Evolutionary conservation across 2,888 invertebrate genomes (phyloP).

Genomic region (Ephialtes manifestator): DNA sequence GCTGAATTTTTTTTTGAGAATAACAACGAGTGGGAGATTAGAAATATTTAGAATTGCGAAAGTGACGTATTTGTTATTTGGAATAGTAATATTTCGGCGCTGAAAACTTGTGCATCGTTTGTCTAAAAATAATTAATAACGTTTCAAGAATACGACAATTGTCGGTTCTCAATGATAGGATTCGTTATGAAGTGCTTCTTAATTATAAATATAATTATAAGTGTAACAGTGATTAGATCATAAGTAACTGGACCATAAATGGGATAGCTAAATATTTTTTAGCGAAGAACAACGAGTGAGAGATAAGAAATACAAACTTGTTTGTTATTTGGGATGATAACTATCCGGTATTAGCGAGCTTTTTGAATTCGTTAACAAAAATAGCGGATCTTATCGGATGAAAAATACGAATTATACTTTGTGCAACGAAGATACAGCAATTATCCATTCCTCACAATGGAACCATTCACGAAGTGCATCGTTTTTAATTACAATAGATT

Average conservation of each 20-base stretch:
- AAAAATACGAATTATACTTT: neutral
- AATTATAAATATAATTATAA: neutral
- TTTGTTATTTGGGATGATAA: neutral
- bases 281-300: neutral
- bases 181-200: neutral
- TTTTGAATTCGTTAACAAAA: neutral
- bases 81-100: too few species aligned
- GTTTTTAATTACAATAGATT: constrained; percentile 10
- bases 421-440: neutral
- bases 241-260: neutral
- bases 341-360: neutral
- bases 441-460: constrained; percentile 4
- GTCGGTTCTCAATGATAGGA: neutral
- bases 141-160: neutral
- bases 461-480: constrained; percentile 1
- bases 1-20: neutral
- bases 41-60: neutral
- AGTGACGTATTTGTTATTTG: neutral
- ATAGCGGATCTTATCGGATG: neutral
- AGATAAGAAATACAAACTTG: neutral
- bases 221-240: neutral
- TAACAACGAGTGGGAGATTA: neutral
- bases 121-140: neutral
- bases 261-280: neutral
- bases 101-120: neutral